These are phyloP conservation scores for Clavelina lepadiformis DNA, from an alignment of 23 tunicate genomes.

Conservation along the genomic window DNA sequence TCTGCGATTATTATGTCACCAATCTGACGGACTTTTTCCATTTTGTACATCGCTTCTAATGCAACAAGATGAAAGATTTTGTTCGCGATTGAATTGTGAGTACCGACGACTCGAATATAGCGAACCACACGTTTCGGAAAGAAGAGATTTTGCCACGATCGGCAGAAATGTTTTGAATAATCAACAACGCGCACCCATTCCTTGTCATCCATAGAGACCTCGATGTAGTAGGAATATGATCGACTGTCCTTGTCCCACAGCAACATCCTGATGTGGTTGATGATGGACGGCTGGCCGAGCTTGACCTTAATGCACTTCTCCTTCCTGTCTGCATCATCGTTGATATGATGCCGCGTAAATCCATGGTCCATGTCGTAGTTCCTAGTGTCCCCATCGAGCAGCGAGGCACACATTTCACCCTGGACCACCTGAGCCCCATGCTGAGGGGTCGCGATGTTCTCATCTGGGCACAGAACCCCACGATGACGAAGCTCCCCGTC, in stretches of 20 bases:
- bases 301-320: slow-evolving; percentile 81
- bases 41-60: slow-evolving; percentile 74
- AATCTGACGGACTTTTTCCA: slow-evolving; percentile 19
- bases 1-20: slow-evolving; percentile 52
- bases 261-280: slow-evolving; percentile 70
- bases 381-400: slow-evolving; percentile 71
- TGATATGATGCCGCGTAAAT: slow-evolving; percentile 71
- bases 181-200: slow-evolving; percentile 79
- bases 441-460: slow-evolving; percentile 80
- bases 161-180: slow-evolving; percentile 65
- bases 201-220: slow-evolving; percentile 87
- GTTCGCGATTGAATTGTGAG: slow-evolving; percentile 79
- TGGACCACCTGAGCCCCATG: slow-evolving; percentile 94
- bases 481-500: slow-evolving; percentile 50
- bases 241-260: slow-evolving; percentile 89
- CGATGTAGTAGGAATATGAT: slow-evolving; percentile 78
- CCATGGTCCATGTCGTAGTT: slow-evolving; percentile 78
- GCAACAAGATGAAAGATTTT: slow-evolving; percentile 84
- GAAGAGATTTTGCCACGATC: slow-evolving; percentile 87
- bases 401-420: slow-evolving; percentile 87
- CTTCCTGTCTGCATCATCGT: slow-evolving; percentile 55
- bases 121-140: slow-evolving; percentile 86
- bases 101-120: slow-evolving; percentile 93
- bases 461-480: slow-evolving; percentile 77
- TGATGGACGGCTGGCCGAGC: slow-evolving; percentile 84